These are phyloP conservation scores for Panthera uncia DNA, from an alignment of 2,113 vertebrate species.

Conservation along the genomic window DNA sequence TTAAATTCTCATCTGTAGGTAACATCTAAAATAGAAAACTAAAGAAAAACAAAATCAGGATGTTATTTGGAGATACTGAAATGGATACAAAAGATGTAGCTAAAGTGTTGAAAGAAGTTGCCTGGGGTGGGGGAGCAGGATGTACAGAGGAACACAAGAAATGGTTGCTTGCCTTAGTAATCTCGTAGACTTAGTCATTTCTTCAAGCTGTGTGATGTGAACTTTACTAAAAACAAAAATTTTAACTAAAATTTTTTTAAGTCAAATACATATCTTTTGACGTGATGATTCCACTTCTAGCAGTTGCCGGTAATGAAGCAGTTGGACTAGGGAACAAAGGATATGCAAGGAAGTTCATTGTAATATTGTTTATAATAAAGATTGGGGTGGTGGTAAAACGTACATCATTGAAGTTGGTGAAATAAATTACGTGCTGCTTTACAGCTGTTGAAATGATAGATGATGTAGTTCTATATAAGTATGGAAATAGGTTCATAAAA, in stretches of 20 bases:
- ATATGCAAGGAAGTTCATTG: neutral
- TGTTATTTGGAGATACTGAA: neutral
- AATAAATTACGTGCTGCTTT: neutral
- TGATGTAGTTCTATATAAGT: neutral
- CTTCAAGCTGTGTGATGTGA: neutral
- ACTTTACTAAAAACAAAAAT: neutral
- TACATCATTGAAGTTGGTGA: neutral
- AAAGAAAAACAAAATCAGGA: neutral
- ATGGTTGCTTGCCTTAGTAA: neutral
- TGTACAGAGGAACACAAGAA: neutral
- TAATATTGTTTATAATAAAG: neutral
- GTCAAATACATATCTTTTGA: neutral
- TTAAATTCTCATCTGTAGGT: neutral
- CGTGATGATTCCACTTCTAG: neutral
- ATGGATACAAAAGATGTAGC: neutral
- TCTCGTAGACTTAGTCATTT: neutral
- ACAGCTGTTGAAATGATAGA: neutral
- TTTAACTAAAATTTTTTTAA: neutral
- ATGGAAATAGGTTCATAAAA: neutral
- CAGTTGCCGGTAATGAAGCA: neutral
- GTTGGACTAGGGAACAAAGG: neutral
- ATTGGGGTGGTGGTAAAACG: neutral
- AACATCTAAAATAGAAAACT: constrained; percentile 30
- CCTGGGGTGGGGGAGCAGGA: neutral
- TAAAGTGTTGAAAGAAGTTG: neutral